Base-by-base conservation (phyloP, 2,888 invertebrate genomes). In the Cantharis nigra region DNA sequence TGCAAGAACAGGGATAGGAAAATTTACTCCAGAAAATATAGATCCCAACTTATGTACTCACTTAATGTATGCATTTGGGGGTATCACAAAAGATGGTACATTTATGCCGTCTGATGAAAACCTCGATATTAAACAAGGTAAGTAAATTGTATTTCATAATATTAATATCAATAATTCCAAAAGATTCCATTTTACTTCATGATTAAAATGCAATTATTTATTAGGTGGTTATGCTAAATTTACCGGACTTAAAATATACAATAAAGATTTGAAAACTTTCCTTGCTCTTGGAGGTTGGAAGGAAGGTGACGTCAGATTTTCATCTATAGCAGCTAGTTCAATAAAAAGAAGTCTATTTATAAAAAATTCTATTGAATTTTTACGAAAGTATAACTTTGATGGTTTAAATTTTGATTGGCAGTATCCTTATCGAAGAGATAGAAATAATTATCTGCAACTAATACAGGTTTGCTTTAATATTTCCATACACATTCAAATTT, bases 401-500 rank as follows among this genome's bases (percentile, higher is more conserved):
- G 30, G 30, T 33, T 33, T 33, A 3, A 11, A 33, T 33, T 3
- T 33, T 3, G 11, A 11, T 33, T 33, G 30, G 30, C 3, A 3
- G 11, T 11, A 3, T 33, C 30, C 11, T 3, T 13, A 13, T 3
- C 3, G 0, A 13, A 11, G 13, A 13, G 30, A 33, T 3, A 11
- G 30, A 33, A 0, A 3, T 13, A 11, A 3, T 3, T 33, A 33
- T 33, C 0, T 3, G 11, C 0, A 3, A 2, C 13, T 33, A 33
- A 33, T 33, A 33, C 3, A 33, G 11, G 30, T 33, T 33, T 33
- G 30, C 11, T 11, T 30, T 30, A 11, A 33, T 2, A 13, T 33
- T 18, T 18, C 1, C 3, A 2, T 2, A 2, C 1, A 1, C 3
- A 18, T n/a, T n/a, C n/a, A n/a, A n/a, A n/a, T n/a, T n/a, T n/a